Percentiles rank a stretch among this genome's conserved stretches.
Conservation (phyloP, 2,888 invertebrate species). For the Hemistola chrysoprasaria region DNA sequence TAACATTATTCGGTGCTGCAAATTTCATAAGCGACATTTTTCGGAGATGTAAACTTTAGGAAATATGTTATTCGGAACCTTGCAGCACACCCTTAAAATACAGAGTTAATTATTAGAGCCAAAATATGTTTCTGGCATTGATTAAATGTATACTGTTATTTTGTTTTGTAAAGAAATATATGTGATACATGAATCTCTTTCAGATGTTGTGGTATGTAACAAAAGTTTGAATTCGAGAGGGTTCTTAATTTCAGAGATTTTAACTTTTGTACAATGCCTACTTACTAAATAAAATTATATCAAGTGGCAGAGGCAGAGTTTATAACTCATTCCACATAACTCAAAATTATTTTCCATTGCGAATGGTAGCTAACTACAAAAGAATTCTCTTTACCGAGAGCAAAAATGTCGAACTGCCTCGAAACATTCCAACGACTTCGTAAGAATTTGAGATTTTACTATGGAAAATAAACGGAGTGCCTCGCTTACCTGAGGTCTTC, state of each 20-base stretch:
- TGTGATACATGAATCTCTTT: no score
- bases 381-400: slow-evolving; percentile 49
- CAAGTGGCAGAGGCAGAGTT: slow-evolving; percentile 12
- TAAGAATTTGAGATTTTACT: slow-evolving; percentile 55
- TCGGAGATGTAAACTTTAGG: no score
- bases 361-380: slow-evolving; percentile 46
- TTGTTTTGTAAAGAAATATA: no score
- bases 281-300: slow-evolving; percentile 11
- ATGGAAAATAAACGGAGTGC: slow-evolving; percentile 44
- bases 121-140: no score
- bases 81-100: no score
- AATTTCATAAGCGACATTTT: no score
- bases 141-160: no score
- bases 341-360: slow-evolving; percentile 40
- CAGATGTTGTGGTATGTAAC: not conserved
- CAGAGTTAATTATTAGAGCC: no score
- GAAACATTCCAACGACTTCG: slow-evolving; percentile 53
- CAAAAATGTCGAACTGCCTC: slow-evolving; percentile 54
- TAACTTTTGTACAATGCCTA: slow-evolving; percentile 11
- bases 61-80: no score
- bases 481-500: slow-evolving; percentile 22
- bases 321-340: slow-evolving; percentile 28
- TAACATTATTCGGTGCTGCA: no score
- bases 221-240: slow-evolving; percentile 5
- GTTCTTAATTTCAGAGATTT: slow-evolving; percentile 8